Base-by-base conservation (phyloP, 2,797 vertebrate species). In the Anguilla anguilla region DNA sequence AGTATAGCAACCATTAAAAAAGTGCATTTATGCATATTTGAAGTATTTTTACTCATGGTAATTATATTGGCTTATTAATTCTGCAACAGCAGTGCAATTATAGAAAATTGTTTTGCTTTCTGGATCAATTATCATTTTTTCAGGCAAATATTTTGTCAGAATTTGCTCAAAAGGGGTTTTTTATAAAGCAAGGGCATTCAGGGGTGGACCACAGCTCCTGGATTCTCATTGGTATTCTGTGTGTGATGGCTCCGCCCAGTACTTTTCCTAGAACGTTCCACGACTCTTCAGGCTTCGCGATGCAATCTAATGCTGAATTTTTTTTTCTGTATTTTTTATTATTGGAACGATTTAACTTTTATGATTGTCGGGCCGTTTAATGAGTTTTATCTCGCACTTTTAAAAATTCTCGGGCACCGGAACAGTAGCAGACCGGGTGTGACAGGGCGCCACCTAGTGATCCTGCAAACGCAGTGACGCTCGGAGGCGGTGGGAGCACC, bases 361-460 rank as follows among this genome's bases (percentile, higher is more conserved):
- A 19, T 46, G 53, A 67, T 84, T 46, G n/a, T 46, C 1, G 46
- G 43, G 46, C 43, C 11, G 15, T 51, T 82, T 82, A n/a, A n/a
- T 82, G 19, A 51, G 19, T 82, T n/a, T 49, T 49, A 82, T 82
- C 6, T 82, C 46, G 51, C 46, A n/a, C 79, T 43, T 77, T 15
- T n/a, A 28, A 77, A 46, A 35, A 77, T 79, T 19, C 1, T 79
- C 35, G 1, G 79, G 17, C 19, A 13, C 5, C 35, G 6, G 13
- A 0, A 15, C 81, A 57, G 74, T 17, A 31, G 77, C 13, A 5
- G 89, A 15, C 91, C 28, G 15, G 91, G 94, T 92, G 94, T 90
- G 87, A 89, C 88, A 94, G 91, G 94, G 95, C 94, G 89, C 95
- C 95, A 93, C 94, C 95, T 93, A 92, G 90, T 95, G 95, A 92